Evolutionary conservation across 2,888 invertebrate genomes (phyloP).

Genomic region (Gastracanthus pulcherrimus): DNA sequence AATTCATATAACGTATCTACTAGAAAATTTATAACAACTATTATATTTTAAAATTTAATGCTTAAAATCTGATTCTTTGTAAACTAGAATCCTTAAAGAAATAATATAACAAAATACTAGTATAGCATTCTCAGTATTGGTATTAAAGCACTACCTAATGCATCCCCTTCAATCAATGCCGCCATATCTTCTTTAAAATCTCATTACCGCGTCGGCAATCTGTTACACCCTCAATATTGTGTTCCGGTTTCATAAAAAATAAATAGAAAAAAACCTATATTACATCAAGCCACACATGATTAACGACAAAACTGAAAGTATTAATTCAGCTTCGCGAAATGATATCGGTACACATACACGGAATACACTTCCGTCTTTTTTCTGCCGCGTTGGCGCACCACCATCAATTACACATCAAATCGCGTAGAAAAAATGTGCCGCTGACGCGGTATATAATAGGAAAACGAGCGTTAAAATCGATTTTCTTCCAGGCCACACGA

Average conservation of each 20-base stretch:
- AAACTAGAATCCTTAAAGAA: background rate
- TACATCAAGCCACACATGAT: slow-evolving; percentile 1
- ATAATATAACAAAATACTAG: no score
- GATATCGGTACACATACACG: background rate
- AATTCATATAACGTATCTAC: no score
- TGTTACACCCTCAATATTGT: background rate
- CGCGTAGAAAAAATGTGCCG: slow-evolving; percentile 51
- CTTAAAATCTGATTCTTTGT: no score
- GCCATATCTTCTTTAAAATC: slow-evolving; percentile 7
- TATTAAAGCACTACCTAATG: background rate
- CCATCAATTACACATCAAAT: slow-evolving; percentile 52
- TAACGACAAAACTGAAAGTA: slow-evolving; percentile 24
- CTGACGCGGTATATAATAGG: slow-evolving; percentile 47
- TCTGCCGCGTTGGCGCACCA: background rate
- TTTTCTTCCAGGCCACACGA: slow-evolving; percentile 20
- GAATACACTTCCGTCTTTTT: slow-evolving; percentile 9
- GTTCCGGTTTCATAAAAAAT: background rate
- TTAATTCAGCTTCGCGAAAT: slow-evolving; percentile 14
- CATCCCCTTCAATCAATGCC: slow-evolving; percentile 6
- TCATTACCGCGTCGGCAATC: background rate
- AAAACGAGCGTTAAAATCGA: slow-evolving; percentile 50
- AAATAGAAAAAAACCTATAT: background rate
- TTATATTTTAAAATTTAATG: no score
- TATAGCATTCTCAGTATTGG: background rate
- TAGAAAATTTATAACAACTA: no score